Conservation (phyloP, 2,113 vertebrate species). For the Chaenogobius annularis region DNA sequence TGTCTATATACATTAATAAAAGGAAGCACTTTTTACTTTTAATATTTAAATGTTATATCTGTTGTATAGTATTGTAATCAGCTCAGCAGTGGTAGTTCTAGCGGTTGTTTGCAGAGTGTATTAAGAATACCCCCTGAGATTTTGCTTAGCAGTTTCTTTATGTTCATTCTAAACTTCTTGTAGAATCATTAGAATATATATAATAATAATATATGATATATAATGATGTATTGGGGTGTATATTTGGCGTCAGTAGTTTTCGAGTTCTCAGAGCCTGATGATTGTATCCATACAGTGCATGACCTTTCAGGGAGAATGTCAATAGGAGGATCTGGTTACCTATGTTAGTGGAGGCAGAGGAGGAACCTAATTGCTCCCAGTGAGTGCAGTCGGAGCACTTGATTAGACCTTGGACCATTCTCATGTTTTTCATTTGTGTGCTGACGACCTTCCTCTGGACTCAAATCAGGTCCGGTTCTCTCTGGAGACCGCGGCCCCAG, state of each 20-base stretch:
- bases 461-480: constrained; percentile 70
- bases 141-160: not conserved
- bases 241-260: constrained; percentile 45
- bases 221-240: not conserved
- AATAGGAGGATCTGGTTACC: constrained; percentile 79
- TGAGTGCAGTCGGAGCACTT: constrained; percentile 77
- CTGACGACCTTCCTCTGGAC: constrained; percentile 75
- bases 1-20: no score
- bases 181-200: not conserved
- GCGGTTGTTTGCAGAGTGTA: no score
- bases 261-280: constrained; percentile 61
- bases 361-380: constrained; percentile 78
- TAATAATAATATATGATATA: no score
- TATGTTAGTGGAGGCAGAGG: constrained; percentile 66
- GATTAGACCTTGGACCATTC: constrained; percentile 79
- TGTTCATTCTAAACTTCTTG: not conserved
- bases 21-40: no score
- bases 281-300: constrained; percentile 75
- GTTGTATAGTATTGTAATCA: no score
- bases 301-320: constrained; percentile 77
- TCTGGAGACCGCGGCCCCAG: constrained; percentile 71
- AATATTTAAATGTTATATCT: no score
- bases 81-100: no score
- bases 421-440: constrained; percentile 82
- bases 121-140: no score